A percentile compares a stretch with the other conserved stretches of the same genome.
phyloP scores from a whole-genome alignment of 2,113 vertebrate species.

The Hypocryptadius cinnamomeus region DNA sequence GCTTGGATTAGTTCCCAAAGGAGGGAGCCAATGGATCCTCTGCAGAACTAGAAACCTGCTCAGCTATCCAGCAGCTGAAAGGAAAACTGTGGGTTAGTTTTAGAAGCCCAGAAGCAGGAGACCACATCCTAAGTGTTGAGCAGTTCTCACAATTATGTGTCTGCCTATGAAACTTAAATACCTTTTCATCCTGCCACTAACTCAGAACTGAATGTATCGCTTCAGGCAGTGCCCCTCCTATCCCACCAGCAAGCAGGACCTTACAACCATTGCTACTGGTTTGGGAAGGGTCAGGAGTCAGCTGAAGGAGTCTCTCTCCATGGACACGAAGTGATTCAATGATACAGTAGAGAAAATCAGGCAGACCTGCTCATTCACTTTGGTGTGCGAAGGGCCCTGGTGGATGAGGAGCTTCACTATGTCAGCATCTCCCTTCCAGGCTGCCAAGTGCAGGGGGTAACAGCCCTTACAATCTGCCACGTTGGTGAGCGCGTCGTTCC shows the following conservation, averaged over 20 bases:
- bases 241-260: neutral
- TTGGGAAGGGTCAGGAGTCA: neutral
- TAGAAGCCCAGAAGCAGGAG: constrained; percentile 39
- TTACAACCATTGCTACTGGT: neutral
- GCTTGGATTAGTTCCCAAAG: constrained; percentile 34
- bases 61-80: constrained; percentile 36
- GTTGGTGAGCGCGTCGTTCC: constrained; percentile 93
- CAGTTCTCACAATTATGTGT: neutral
- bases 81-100: constrained; percentile 30
- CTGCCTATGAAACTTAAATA: neutral
- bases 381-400: constrained; percentile 92
- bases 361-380: constrained; percentile 95
- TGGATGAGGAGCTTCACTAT: constrained; percentile 94
- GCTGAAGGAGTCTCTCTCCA: neutral
- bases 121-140: neutral
- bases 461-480: constrained; percentile 96
- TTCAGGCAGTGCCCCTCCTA: neutral
- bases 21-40: neutral
- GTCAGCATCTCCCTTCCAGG: constrained; percentile 94
- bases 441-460: constrained; percentile 94
- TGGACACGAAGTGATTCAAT: neutral
- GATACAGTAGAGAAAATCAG: neutral
- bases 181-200: neutral
- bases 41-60: constrained; percentile 17
- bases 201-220: neutral